Evolutionary conservation across 2,113 vertebrate species (phyloP).

Genomic region (Tichodroma muraria): DNA sequence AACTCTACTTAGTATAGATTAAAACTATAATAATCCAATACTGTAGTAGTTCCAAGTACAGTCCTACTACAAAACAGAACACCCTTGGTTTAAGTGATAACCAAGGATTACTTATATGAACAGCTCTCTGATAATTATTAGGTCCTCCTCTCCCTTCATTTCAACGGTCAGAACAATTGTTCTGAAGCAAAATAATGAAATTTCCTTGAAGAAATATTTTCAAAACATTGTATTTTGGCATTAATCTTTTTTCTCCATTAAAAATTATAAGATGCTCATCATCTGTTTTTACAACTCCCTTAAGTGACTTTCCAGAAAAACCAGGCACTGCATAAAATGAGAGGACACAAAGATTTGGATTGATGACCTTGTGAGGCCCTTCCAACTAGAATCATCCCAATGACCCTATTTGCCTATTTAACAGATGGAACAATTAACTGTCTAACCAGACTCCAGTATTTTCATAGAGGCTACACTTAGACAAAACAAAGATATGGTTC

Average conservation of each 20-base stretch:
- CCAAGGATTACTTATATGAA: background rate
- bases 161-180: background rate
- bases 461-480: background rate
- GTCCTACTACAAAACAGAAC: background rate
- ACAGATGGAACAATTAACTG: background rate
- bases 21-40: background rate
- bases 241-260: too few relatives aligned
- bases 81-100: background rate
- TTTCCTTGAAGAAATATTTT: background rate
- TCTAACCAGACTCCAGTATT: background rate
- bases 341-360: background rate
- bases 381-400: background rate
- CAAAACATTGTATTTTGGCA: background rate
- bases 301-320: background rate
- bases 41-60: background rate
- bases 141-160: background rate
- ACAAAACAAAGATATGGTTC: background rate
- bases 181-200: background rate
- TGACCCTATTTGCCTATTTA: background rate
- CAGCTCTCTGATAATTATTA: background rate
- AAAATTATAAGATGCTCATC: background rate
- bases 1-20: background rate
- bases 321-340: background rate
- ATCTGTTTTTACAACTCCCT: background rate
- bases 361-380: background rate